Conservation (phyloP, 2,113 vertebrate genomes). For the Bos javanicus region DNA sequence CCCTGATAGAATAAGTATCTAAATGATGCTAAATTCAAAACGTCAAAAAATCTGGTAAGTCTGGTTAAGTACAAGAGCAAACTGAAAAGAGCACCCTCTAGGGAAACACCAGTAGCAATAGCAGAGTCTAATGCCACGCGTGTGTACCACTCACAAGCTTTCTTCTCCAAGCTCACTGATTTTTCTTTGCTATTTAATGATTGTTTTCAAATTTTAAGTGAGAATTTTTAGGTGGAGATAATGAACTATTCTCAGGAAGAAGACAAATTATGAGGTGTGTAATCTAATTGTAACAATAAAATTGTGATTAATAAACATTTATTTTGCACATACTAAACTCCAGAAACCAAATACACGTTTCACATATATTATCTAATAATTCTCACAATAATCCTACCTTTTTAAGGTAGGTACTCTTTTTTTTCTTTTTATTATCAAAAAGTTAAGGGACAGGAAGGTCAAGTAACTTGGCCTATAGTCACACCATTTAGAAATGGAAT, state of each 20-base stretch:
- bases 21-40: neutral
- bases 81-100: neutral
- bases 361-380: neutral
- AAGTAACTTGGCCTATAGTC: neutral
- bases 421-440: neutral
- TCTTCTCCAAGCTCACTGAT: neutral
- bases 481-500: constrained; percentile 9
- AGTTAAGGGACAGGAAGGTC: neutral
- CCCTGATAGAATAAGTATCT: neutral
- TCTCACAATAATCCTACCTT: neutral
- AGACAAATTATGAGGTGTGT: neutral
- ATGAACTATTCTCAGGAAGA: neutral
- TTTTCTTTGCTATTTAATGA: neutral
- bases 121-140: neutral
- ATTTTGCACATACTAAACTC: neutral
- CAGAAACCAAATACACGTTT: neutral
- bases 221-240: neutral
- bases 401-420: neutral
- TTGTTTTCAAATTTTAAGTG: neutral
- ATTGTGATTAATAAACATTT: neutral
- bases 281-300: neutral
- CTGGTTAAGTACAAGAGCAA: neutral
- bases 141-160: neutral
- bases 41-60: neutral
- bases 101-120: neutral